Evolutionary conservation across 2,113 vertebrate species (phyloP).

Genomic region (Bos indicus): DNA sequence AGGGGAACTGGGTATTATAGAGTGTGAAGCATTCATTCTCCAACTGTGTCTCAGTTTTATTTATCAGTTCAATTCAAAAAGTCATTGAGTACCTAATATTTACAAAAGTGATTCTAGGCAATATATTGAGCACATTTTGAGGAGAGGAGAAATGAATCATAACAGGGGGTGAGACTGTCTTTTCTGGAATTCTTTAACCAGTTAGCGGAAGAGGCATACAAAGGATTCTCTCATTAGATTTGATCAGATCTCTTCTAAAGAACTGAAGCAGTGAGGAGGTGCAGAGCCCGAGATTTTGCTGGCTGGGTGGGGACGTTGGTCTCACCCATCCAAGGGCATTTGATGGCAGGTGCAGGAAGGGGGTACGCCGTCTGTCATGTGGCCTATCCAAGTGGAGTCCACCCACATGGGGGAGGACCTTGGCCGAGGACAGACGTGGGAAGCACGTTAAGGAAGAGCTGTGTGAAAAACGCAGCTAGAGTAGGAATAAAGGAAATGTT

Average conservation of each 20-base stretch:
- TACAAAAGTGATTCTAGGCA: background rate
- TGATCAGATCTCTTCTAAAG: background rate
- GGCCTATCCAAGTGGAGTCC: background rate
- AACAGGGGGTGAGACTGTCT: background rate
- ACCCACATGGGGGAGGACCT: background rate
- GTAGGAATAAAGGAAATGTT: background rate
- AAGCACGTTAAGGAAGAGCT: background rate
- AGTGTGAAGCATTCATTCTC: background rate
- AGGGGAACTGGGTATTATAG: background rate
- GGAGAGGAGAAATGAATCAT: background rate
- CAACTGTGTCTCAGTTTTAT: background rate
- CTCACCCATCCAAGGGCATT: background rate
- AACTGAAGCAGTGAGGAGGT: background rate
- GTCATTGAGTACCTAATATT: background rate
- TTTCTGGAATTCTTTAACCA: background rate
- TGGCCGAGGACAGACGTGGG: background rate
- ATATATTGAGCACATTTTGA: background rate
- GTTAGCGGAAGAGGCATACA: background rate
- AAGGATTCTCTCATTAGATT: background rate
- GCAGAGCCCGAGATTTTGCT: slow-evolving; percentile 12
- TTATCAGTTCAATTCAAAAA: background rate
- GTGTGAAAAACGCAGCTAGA: background rate
- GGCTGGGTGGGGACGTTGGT: background rate
- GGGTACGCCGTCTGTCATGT: background rate
- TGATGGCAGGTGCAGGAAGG: background rate